These are phyloP conservation scores for Cyanoderma ruficeps DNA, from an alignment of 2,113 vertebrate genomes.

Conservation along the genomic window DNA sequence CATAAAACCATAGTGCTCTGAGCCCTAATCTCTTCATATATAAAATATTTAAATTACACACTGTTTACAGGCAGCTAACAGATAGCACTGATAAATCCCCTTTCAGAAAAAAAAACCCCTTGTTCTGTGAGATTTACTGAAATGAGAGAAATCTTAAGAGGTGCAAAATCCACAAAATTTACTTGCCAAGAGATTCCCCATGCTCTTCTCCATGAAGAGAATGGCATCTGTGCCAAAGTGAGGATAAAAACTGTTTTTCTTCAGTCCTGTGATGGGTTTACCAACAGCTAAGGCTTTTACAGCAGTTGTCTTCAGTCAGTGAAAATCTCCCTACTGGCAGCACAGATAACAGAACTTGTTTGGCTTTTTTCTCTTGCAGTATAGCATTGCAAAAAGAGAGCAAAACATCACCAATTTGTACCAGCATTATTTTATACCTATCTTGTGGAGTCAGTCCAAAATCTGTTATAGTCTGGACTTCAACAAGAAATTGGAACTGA, in stretches of 20 bases:
- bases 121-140: background rate
- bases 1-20: background rate
- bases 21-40: background rate
- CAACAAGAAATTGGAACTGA: background rate
- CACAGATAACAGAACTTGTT: background rate
- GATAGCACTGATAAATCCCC: background rate
- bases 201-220: background rate
- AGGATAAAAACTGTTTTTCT: background rate
- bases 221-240: background rate
- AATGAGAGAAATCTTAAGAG: background rate
- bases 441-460: background rate
- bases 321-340: background rate
- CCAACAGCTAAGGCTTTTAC: background rate
- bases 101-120: background rate
- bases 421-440: background rate
- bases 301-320: background rate
- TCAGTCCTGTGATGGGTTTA: background rate
- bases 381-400: background rate
- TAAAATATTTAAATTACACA: conserved; percentile 7
- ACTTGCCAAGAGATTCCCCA: background rate
- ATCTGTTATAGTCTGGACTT: background rate
- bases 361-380: background rate
- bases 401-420: background rate
- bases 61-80: background rate
- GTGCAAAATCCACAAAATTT: background rate